These are phyloP conservation scores for Falco peregrinus DNA, from an alignment of 2,797 vertebrate species.

Conservation along the genomic window DNA sequence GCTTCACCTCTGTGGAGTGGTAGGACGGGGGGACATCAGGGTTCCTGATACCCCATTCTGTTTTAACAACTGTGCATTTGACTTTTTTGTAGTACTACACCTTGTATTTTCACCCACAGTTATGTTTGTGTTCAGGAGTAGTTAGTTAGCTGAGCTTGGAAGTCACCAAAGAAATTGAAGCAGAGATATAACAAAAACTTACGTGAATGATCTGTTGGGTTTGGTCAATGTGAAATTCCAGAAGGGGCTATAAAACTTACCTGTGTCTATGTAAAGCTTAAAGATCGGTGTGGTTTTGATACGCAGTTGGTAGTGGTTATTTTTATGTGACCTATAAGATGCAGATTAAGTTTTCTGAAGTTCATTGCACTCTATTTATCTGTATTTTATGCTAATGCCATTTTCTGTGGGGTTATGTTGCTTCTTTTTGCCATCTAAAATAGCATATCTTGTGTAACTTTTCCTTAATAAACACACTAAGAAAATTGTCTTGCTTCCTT, in stretches of 20 bases:
- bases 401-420: not conserved
- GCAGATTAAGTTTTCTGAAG: not conserved
- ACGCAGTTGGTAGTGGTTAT: not conserved
- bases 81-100: not conserved
- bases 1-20: not conserved
- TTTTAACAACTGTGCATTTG: not conserved
- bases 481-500: slow-evolving; percentile 67
- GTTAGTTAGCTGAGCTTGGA: not conserved
- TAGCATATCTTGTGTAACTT: not conserved
- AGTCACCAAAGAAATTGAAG: not conserved
- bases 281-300: not conserved
- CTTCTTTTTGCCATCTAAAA: not conserved
- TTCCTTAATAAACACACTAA: not conserved
- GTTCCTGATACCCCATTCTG: not conserved
- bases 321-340: not conserved
- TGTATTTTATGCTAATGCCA: not conserved
- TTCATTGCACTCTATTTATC: not conserved
- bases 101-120: not conserved
- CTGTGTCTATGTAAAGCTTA: not conserved
- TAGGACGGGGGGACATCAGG: not conserved
- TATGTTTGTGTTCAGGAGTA: not conserved
- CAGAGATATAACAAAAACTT: not conserved
- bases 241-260: not conserved
- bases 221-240: not conserved
- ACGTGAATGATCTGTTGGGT: not conserved